Conservation (phyloP, 2,113 vertebrate species). For the Tauraco erythrolophus region DNA sequence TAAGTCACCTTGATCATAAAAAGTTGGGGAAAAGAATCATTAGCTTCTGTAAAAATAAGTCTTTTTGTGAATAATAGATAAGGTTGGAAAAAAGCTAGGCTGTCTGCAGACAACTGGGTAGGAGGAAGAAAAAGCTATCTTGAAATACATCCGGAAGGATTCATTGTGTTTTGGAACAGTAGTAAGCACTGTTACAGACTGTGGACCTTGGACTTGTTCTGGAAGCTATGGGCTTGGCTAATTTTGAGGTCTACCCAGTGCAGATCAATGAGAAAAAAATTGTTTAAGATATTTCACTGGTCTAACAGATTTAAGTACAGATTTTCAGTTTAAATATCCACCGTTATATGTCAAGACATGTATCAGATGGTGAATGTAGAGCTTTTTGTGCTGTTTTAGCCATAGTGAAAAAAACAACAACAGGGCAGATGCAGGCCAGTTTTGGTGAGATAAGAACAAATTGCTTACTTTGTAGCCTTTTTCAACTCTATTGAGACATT, state of each 20-base stretch:
- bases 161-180: neutral
- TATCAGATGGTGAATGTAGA: neutral
- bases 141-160: neutral
- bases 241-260: neutral
- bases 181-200: neutral
- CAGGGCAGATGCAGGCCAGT: neutral
- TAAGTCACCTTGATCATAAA: constrained; percentile 78
- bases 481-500: neutral
- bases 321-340: neutral
- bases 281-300: neutral
- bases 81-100: neutral
- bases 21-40: constrained; percentile 55
- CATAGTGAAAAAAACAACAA: neutral
- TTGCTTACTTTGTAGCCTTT: neutral
- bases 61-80: constrained; percentile 36
- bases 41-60: constrained; percentile 11
- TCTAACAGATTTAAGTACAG: neutral
- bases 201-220: neutral
- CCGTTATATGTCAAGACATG: fast-evolving
- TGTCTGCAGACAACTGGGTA: neutral
- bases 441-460: neutral
- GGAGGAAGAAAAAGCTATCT: neutral
- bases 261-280: neutral
- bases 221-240: neutral
- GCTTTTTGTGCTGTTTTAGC: neutral